Conservation (phyloP, 1,140 invertebrate species). For the Dendrolimus punctatus region DNA sequence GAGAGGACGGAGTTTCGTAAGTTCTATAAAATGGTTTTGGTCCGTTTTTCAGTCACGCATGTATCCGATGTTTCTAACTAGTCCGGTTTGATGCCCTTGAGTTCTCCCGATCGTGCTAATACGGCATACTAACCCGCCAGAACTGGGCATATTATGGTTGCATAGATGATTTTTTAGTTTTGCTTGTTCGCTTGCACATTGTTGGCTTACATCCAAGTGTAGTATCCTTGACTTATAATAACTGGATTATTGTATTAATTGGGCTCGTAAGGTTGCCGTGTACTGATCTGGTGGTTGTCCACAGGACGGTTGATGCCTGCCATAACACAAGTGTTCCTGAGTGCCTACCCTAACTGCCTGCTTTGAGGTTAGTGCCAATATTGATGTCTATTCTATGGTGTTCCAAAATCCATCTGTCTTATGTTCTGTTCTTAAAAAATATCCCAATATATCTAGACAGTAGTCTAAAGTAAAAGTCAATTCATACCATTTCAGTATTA, state of each 20-base stretch:
- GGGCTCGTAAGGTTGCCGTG: slow-evolving; percentile 29
- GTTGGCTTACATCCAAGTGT: slow-evolving; percentile 55
- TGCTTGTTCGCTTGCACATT: slow-evolving; percentile 36
- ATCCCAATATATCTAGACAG: too few species aligned
- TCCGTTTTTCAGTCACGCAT: slow-evolving; percentile 16
- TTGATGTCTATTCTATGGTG: slow-evolving; percentile 5
- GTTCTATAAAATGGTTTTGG: slow-evolving; percentile 29
- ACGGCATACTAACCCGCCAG: slow-evolving; percentile 18
- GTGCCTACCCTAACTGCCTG: slow-evolving; percentile 63
- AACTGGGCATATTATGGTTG: slow-evolving; percentile 19
- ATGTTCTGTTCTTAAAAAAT: neutral
- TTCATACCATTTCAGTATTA: too few species aligned
- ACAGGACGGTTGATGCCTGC: slow-evolving; percentile 62
- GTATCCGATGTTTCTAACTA: slow-evolving; percentile 21
- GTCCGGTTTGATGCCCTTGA: slow-evolving; percentile 19
- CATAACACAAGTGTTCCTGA: slow-evolving; percentile 61
- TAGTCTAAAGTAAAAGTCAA: too few species aligned
- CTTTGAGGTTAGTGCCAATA: slow-evolving; percentile 59
- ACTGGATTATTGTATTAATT: slow-evolving; percentile 43
- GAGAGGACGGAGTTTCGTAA: slow-evolving; percentile 59
- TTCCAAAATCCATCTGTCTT: neutral
- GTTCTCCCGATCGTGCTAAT: slow-evolving; percentile 11
- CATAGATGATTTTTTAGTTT: slow-evolving; percentile 54
- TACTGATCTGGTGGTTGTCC: slow-evolving; percentile 52
- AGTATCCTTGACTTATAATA: slow-evolving; percentile 62